Conservation (phyloP, 2,888 invertebrate genomes). For the Heliconius ismenius region DNA sequence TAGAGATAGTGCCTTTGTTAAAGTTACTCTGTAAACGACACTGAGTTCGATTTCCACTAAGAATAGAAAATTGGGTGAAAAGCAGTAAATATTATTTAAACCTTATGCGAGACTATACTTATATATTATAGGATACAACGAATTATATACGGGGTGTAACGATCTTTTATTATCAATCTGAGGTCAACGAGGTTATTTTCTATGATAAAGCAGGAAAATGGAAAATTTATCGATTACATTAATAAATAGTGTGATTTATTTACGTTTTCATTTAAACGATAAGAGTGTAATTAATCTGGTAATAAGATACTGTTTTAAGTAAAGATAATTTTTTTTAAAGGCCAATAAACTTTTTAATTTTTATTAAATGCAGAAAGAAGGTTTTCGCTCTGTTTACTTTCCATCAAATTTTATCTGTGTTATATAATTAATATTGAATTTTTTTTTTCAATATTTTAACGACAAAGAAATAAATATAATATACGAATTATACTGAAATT, state of each 20-base stretch:
- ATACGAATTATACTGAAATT: too few species aligned
- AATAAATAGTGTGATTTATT: not conserved
- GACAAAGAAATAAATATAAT: too few species aligned
- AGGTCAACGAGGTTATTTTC: not conserved
- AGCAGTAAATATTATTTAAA: too few species aligned
- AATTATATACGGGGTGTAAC: too few species aligned
- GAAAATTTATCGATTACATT: not conserved
- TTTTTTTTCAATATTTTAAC: too few species aligned
- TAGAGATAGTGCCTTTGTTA: too few species aligned
- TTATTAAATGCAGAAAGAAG: not conserved
- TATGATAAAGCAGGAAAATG: not conserved
- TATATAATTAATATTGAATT: too few species aligned
- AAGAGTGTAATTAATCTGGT: not conserved
- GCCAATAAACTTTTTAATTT: not conserved
- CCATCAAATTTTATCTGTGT: not conserved
- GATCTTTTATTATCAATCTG: not conserved
- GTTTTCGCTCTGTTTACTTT: not conserved
- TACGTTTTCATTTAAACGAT: conserved; percentile 13
- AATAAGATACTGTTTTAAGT: not conserved
- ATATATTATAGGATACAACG: too few species aligned
- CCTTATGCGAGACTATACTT: too few species aligned
- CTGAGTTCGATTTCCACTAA: too few species aligned
- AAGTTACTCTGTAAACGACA: too few species aligned
- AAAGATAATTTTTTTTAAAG: not conserved
- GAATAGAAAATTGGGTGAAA: too few species aligned